These are phyloP conservation scores for Scarus forsteni DNA, from an alignment of 2,797 vertebrate genomes.

Conservation along the genomic window DNA sequence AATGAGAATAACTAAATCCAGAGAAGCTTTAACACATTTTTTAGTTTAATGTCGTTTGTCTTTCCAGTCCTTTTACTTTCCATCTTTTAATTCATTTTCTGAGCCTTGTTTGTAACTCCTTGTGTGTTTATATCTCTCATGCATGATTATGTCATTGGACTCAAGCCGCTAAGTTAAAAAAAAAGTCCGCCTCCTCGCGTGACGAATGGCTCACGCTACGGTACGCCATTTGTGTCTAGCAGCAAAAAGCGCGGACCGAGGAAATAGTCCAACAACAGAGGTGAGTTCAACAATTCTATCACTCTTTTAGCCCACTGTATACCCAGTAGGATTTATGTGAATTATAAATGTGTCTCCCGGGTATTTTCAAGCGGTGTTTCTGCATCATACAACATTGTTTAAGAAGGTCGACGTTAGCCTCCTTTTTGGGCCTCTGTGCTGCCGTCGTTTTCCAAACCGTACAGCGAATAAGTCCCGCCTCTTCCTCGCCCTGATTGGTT, in stretches of 20 bases:
- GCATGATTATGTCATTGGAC: constrained; percentile 36
- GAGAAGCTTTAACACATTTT: too few relatives aligned
- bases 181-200: constrained; percentile 54
- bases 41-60: too few relatives aligned
- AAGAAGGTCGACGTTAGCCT: constrained; percentile 78
- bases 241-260: constrained; percentile 88
- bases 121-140: not conserved
- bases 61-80: too few relatives aligned
- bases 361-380: constrained; percentile 30
- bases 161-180: constrained; percentile 40
- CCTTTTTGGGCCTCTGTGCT: constrained; percentile 95
- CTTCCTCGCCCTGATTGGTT: constrained; percentile 63
- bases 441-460: constrained; percentile 88
- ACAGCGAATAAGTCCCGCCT: constrained; percentile 58
- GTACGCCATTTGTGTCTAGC: constrained; percentile 94
- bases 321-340: not conserved
- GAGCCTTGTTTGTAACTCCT: accelerated
- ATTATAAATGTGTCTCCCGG: not conserved
- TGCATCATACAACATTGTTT: constrained; percentile 21
- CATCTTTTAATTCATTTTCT: too few relatives aligned
- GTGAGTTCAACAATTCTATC: constrained; percentile 58
- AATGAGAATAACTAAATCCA: too few relatives aligned
- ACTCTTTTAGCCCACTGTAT: not conserved
- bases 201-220: constrained; percentile 88
- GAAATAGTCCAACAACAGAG: constrained; percentile 72